Percentiles rank a stretch among this genome's conserved stretches.
phyloP scores from a whole-genome alignment of 2,888 invertebrate genomes.

The Tachina lurida region DNA sequence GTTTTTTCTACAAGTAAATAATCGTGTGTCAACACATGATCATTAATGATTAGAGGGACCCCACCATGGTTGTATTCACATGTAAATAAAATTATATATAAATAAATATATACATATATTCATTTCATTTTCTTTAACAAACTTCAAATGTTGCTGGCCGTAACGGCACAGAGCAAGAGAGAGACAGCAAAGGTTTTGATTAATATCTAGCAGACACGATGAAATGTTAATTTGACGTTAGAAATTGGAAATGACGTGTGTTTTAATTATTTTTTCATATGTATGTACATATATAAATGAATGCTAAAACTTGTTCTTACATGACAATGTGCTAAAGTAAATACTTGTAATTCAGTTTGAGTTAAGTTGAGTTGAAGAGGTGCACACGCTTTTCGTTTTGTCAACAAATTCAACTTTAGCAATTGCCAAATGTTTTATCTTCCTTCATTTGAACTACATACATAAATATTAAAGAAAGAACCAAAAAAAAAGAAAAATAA shows the following conservation, averaged over 20 bases:
- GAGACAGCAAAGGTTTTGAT: slow-evolving; percentile 74
- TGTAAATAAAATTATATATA: slow-evolving; percentile 52
- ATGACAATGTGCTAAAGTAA: slow-evolving; percentile 69
- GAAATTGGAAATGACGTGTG: slow-evolving; percentile 77
- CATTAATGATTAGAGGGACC: slow-evolving; percentile 67
- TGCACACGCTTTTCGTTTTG: slow-evolving; percentile 41
- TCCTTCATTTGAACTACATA: slow-evolving; percentile 41
- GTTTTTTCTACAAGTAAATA: slow-evolving; percentile 29
- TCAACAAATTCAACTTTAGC: background rate
- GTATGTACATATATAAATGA: slow-evolving; percentile 20
- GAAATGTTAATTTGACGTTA: slow-evolving; percentile 75
- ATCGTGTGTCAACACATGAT: slow-evolving; percentile 70
- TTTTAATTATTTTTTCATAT: slow-evolving; percentile 65
- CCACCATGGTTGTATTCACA: slow-evolving; percentile 56
- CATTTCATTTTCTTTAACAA: slow-evolving; percentile 16
- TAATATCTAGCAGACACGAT: slow-evolving; percentile 80
- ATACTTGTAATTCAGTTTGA: slow-evolving; percentile 44
- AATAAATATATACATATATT: no score
- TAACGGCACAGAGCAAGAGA: background rate
- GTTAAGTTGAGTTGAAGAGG: slow-evolving; percentile 56
- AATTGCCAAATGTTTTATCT: slow-evolving; percentile 66
- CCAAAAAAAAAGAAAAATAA: background rate
- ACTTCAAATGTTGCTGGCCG: slow-evolving; percentile 26
- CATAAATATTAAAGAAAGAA: slow-evolving; percentile 8
- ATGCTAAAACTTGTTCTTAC: slow-evolving; percentile 48